Evolutionary conservation across 2,888 invertebrate species (phyloP).

Genomic region (Brachyopa scutellaris): DNA sequence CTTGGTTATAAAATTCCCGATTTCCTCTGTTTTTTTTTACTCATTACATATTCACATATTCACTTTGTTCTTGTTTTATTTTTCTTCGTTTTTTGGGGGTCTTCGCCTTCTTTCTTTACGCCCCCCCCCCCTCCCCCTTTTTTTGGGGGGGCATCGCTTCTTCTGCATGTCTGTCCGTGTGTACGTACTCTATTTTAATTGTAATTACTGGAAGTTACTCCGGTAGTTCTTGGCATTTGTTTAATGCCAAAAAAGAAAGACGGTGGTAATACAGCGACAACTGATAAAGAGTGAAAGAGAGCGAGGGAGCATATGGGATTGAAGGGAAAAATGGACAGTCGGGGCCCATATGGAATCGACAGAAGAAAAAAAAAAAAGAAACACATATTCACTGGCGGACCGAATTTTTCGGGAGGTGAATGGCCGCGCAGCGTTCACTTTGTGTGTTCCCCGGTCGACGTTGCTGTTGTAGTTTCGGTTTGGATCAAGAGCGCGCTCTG

Average conservation of each 20-base stretch:
- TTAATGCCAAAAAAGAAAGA: conserved; percentile 51
- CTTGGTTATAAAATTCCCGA: conserved; percentile 18
- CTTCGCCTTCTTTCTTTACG: conserved; percentile 33
- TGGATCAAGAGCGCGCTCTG: conserved; percentile 33
- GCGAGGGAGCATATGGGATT: not conserved
- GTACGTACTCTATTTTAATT: conserved; percentile 68
- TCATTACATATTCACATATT: conserved; percentile 73
- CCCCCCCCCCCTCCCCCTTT: not conserved
- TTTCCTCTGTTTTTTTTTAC: conserved; percentile 29
- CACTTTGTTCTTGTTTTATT: conserved; percentile 56
- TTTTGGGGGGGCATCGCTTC: conserved; percentile 13
- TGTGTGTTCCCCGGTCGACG: conserved; percentile 45
- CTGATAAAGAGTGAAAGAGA: not conserved
- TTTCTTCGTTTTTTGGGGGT: conserved; percentile 10
- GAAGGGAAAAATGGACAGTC: conserved; percentile 31
- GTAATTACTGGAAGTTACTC: conserved; percentile 67
- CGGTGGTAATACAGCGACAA: not conserved
- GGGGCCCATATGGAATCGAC: conserved; percentile 47
- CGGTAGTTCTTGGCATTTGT: conserved; percentile 58
- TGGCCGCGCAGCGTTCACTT: conserved; percentile 77
- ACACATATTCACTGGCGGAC: conserved; percentile 43
- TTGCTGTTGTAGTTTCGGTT: conserved; percentile 50
- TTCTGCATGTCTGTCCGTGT: not conserved
- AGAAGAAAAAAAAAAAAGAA: conserved; percentile 29
- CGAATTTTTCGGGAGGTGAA: conserved; percentile 78